phyloP scores from a whole-genome alignment of 37 sponge, comb jelly and placozoan species.

The Mnemiopsis leidyi region DNA sequence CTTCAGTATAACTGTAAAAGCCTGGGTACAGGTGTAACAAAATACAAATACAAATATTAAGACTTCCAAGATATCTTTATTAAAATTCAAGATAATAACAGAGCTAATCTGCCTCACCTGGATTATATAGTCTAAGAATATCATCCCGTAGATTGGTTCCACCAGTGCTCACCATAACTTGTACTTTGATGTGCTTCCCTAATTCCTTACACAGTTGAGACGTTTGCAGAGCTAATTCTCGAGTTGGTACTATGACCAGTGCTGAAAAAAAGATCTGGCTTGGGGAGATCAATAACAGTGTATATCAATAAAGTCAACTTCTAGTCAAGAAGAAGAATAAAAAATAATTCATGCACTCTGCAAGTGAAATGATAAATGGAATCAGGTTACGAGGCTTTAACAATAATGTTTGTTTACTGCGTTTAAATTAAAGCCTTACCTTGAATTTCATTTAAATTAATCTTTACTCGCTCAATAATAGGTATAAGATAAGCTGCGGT shows the following conservation, averaged over 20 bases:
- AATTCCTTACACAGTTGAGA: conserved; percentile 93
- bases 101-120: too few relatives aligned
- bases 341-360: too few relatives aligned
- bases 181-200: conserved; percentile 82
- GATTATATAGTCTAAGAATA: conserved; percentile 92
- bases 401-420: background rate
- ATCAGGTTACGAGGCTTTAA: background rate
- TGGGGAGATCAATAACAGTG: too few relatives aligned
- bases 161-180: conserved; percentile 97
- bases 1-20: too few relatives aligned
- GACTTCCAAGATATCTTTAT: too few relatives aligned
- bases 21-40: too few relatives aligned
- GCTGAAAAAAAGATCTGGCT: too few relatives aligned
- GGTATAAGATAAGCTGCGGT: conserved; percentile 98
- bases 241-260: conserved; percentile 88
- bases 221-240: conserved; percentile 97
- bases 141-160: conserved; percentile 94
- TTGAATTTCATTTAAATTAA: conserved; percentile 76
- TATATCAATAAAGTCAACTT: too few relatives aligned
- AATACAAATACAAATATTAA: too few relatives aligned
- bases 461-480: conserved; percentile 83
- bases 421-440: too few relatives aligned
- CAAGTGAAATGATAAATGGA: background rate
- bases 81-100: too few relatives aligned
- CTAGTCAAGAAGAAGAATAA: too few relatives aligned